Conservation (phyloP, 2,888 invertebrate species). For the Strigamia maritima region DNA sequence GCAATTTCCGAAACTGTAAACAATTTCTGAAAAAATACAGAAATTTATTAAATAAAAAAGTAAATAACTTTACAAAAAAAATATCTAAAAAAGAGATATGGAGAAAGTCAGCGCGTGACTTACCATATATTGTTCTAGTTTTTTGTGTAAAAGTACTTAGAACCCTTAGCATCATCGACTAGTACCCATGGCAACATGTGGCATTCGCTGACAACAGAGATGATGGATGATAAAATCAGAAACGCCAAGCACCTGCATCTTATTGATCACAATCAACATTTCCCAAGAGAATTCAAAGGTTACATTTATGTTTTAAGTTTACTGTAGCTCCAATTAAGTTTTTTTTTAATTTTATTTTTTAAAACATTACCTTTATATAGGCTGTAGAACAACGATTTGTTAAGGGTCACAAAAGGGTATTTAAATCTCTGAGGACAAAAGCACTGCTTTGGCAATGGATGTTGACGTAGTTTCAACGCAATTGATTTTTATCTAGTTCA, state of each 20-base stretch:
- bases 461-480: background rate
- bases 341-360: too few species aligned
- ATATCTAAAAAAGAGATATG: too few species aligned
- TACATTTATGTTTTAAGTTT: background rate
- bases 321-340: too few species aligned
- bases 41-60: too few species aligned
- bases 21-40: background rate
- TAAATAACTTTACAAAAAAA: too few species aligned
- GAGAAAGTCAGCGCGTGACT: background rate
- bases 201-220: background rate
- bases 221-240: slow-evolving; percentile 29
- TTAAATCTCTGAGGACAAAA: background rate
- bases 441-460: background rate
- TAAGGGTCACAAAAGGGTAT: background rate
- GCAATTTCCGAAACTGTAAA: background rate
- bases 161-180: background rate
- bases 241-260: background rate
- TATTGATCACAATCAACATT: slow-evolving; percentile 2
- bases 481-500: background rate
- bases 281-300: background rate
- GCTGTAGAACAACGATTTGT: background rate
- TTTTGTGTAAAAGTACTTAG: background rate
- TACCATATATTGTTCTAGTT: background rate
- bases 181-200: background rate
- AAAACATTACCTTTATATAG: too few species aligned